Evolutionary conservation across 2,888 invertebrate species (phyloP), one percentile per base, ranked within the genome.

Genomic region (Pedicia rivosa): DNA sequence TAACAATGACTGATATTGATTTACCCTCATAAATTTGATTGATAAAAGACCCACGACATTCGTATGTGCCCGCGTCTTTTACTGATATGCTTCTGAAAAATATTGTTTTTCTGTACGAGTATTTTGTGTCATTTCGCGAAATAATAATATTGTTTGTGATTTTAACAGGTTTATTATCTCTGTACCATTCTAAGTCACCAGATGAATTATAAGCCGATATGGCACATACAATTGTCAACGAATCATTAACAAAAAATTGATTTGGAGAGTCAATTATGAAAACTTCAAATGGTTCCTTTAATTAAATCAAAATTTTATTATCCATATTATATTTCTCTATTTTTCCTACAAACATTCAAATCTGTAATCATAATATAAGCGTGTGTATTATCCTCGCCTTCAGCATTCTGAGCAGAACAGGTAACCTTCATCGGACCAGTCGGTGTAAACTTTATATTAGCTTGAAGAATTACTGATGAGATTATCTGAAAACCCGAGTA

Each of bases 151-250:
- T 50, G 49, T 16, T n/a, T 25, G 4, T 15, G 7, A 22, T 15
- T 22, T 34, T 39, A 2, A 48, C 41, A 12, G 44, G 43, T n/a
- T 50, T 51, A 30, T 57, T 42, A 20, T 48, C 47, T 29, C 50
- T 46, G 26, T 50, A 56, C 78, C 77, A 78, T 12, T 52, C 45
- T 3, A 75, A 50, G 9, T 62, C 47, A 3, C 59, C 51, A 0
- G 65, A 59, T 43, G 64, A 70, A 41, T 67, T 63, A 43, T 66
- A 64, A 13, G 64, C 57, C 1, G 72, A 65, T 1, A 69, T 72
- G 3, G 66, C 70, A 51, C 79, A 79, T 4, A 57, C 64, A 5
- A 77, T 45, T 12, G 53, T 56, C 1, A 75, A 49, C 37, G 64
- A 49, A 43, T 78, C 75, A 1, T 68, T 70, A 20, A 62, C 59